phyloP scores from a whole-genome alignment of 2,797 vertebrate genomes.

The Micrastur ruficollis region DNA sequence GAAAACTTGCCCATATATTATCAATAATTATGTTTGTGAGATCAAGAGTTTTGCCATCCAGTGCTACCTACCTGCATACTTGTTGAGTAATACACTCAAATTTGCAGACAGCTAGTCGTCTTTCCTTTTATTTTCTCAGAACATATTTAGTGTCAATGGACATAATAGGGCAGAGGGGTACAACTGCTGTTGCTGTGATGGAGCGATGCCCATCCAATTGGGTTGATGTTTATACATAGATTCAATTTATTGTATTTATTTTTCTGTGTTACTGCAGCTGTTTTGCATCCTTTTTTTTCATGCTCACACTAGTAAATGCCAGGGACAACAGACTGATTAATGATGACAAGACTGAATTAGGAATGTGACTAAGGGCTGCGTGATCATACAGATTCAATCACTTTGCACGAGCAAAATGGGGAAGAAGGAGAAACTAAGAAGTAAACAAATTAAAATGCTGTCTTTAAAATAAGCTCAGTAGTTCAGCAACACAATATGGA shows the following conservation, averaged over 20 bases:
- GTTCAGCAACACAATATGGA: background rate
- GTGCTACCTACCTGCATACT: background rate
- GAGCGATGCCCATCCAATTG: background rate
- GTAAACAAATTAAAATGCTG: background rate
- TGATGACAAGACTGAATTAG: background rate
- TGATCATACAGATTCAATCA: background rate
- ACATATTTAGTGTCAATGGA: background rate
- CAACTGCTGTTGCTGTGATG: background rate
- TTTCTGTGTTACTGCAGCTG: background rate
- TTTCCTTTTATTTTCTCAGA: background rate
- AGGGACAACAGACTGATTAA: background rate
- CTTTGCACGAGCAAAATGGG: background rate
- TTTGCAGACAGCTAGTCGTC: background rate
- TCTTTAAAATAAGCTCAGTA: background rate
- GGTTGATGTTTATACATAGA: background rate
- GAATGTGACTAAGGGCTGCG: background rate
- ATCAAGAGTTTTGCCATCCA: background rate
- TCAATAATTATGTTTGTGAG: background rate
- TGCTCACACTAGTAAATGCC: background rate
- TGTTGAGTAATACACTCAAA: background rate
- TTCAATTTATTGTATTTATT: background rate
- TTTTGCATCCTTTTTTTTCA: background rate
- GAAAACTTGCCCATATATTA: background rate
- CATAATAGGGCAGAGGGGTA: background rate
- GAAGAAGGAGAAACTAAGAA: background rate